These are phyloP conservation scores for Platycheirus rosarum DNA, from an alignment of 2,888 invertebrate genomes.

Conservation along the genomic window DNA sequence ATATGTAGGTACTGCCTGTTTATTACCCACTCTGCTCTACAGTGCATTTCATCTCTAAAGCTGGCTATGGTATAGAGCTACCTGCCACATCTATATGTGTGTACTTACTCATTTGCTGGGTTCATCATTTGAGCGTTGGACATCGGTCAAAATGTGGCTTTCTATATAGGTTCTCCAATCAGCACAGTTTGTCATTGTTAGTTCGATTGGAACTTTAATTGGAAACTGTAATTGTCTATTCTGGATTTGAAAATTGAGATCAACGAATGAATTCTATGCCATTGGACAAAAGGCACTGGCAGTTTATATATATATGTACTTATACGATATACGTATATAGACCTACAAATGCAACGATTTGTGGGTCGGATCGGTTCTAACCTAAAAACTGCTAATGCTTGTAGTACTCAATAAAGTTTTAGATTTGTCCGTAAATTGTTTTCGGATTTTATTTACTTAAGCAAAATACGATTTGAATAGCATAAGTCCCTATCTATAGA, in stretches of 20 bases:
- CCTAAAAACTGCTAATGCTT: constrained; percentile 2
- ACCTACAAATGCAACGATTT: background rate
- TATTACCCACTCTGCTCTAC: no score
- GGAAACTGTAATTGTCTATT: constrained; percentile 72
- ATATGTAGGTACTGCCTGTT: background rate
- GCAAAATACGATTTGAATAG: constrained; percentile 10
- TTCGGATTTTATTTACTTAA: constrained; percentile 51
- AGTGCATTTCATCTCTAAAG: background rate
- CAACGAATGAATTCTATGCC: constrained; percentile 62
- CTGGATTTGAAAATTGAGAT: constrained; percentile 64
- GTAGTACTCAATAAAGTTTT: constrained; percentile 26
- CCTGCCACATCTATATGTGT: constrained; percentile 4
- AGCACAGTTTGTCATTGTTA: constrained; percentile 61
- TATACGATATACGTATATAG: background rate
- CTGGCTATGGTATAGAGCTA: background rate
- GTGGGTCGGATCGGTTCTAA: background rate
- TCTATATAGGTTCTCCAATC: constrained; percentile 60
- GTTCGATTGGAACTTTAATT: constrained; percentile 70
- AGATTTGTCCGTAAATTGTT: constrained; percentile 19
- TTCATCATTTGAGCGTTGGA: constrained; percentile 41
- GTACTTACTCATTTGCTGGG: constrained; percentile 14
- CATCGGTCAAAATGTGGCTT: constrained; percentile 63
- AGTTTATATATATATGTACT: background rate
- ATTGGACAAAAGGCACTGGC: background rate
- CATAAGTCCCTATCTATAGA: background rate